Base-by-base conservation (phyloP, 2,797 vertebrate genomes). In the Acipenser oxyrinchus region DNA sequence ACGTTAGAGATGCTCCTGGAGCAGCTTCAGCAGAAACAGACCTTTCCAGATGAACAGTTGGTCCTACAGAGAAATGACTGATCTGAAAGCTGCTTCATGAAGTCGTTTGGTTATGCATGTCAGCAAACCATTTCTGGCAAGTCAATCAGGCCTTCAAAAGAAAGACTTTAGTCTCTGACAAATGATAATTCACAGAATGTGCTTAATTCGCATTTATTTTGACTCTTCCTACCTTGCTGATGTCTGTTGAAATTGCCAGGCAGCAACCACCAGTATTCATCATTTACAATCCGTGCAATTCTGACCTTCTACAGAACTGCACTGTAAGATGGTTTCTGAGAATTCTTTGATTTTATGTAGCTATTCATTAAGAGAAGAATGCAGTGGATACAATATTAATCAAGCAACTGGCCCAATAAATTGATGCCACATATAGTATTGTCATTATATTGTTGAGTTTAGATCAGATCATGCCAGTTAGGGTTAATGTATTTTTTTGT, bases 171-270 rank as follows among this genome's bases (percentile, higher is more conserved):
- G 10, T 15, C 50, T 49, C 60, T 49, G 23, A n/a, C 8, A 60
- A 12, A n/a, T 1, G 13, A 49, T 49, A 8, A 15, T 48, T 12
- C 49, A 60, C 50, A 62, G 59, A 50, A 8, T 49, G 6, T 13
- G 10, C 6, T 51, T 51, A 63, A 15, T 61, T 61, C 52, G 15
- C 23, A 18, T 18, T 18, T 18, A 18, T 18, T 18, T 18, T 18
- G 15, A 18, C 51, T 62, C 57, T 57, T 50, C 13, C 68, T 49
- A 49, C 55, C 55, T 50, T 10, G 18, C 10, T 7, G 13, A 50
- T 10, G 13, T 49, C 18, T 15, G 62, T 62, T 68, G 66, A 62
- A 68, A 68, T 52, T 1, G 12, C 60, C 60, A 62, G 60, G 51
- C 48, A 51, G 60, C n/a, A 48, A 9, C 12, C 12, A 11, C 51